Evolutionary conservation across 2,797 vertebrate genomes (phyloP).

Genomic region (Acridotheres tristis): DNA sequence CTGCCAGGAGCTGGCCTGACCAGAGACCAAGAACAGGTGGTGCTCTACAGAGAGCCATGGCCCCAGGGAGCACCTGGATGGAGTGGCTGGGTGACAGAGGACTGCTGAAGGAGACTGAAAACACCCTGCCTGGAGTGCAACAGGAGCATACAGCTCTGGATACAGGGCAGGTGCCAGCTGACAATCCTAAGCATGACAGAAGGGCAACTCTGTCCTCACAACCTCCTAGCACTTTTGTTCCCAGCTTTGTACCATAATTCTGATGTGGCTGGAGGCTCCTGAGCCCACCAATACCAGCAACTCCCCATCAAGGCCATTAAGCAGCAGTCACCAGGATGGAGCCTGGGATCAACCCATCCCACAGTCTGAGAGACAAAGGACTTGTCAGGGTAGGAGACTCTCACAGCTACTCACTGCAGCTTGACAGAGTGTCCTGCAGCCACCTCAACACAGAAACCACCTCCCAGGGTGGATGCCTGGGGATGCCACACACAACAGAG

Average conservation of each 20-base stretch:
- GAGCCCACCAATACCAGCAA: neutral
- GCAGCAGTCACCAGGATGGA: neutral
- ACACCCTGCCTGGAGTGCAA: neutral
- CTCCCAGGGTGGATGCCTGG: neutral
- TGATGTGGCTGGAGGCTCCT: neutral
- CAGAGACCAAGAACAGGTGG: neutral
- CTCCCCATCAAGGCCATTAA: neutral
- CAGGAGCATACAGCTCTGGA: neutral
- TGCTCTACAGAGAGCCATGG: neutral
- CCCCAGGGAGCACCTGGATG: neutral
- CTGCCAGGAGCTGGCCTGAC: neutral
- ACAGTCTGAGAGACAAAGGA: neutral
- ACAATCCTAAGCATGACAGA: neutral
- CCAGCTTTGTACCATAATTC: neutral
- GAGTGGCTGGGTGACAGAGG: neutral
- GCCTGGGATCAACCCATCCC: neutral
- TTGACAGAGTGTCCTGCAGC: neutral
- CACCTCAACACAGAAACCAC: neutral
- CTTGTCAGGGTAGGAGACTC: neutral
- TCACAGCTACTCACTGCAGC: neutral
- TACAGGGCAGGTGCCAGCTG: neutral
- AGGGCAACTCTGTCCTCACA: constrained; percentile 23
- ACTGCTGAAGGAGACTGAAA: constrained; percentile 1
- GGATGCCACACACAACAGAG: neutral
- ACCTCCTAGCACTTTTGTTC: neutral